These are phyloP conservation scores for Leptopilina clavipes DNA, from an alignment of 1,140 invertebrate genomes.

Conservation along the genomic window DNA sequence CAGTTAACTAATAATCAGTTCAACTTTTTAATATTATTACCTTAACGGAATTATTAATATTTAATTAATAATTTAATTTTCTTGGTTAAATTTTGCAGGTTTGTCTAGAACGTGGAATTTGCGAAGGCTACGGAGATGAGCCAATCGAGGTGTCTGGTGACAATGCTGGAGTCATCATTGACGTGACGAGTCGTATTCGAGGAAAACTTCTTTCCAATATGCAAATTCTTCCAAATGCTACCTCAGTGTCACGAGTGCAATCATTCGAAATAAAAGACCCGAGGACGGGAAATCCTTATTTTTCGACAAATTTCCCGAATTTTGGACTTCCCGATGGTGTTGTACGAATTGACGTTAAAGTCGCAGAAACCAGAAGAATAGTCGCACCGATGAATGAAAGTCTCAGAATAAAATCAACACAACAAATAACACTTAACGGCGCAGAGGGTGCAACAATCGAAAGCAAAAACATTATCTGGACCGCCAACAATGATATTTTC, in stretches of 20 bases:
- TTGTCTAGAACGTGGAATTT: conserved; percentile 65
- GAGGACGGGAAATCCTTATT: conserved; percentile 78
- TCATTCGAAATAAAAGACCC: conserved; percentile 82
- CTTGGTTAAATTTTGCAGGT: conserved; percentile 54
- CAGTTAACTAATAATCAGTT: no score
- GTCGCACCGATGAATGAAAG: conserved; percentile 82
- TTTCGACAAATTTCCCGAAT: conserved; percentile 83
- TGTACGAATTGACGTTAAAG: conserved; percentile 80
- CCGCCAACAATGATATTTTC: conserved; percentile 86
- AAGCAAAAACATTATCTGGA: conserved; percentile 79
- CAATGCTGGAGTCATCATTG: conserved; percentile 77
- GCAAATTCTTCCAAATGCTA: conserved; percentile 74
- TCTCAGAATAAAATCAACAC: conserved; percentile 80
- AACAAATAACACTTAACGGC: conserved; percentile 77
- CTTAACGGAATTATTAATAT: not conserved
- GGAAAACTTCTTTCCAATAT: conserved; percentile 54
- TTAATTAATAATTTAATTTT: not conserved
- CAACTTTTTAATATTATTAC: no score
- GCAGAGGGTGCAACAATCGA: conserved; percentile 81
- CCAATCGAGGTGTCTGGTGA: conserved; percentile 83
- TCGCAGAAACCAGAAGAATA: conserved; percentile 83
- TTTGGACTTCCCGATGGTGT: conserved; percentile 83
- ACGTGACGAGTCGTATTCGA: conserved; percentile 70
- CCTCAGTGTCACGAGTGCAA: conserved; percentile 80
- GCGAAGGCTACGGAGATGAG: conserved; percentile 82